These are phyloP conservation scores for Corynorhinus townsendii DNA, from an alignment of 2,113 vertebrate genomes.

Conservation along the genomic window DNA sequence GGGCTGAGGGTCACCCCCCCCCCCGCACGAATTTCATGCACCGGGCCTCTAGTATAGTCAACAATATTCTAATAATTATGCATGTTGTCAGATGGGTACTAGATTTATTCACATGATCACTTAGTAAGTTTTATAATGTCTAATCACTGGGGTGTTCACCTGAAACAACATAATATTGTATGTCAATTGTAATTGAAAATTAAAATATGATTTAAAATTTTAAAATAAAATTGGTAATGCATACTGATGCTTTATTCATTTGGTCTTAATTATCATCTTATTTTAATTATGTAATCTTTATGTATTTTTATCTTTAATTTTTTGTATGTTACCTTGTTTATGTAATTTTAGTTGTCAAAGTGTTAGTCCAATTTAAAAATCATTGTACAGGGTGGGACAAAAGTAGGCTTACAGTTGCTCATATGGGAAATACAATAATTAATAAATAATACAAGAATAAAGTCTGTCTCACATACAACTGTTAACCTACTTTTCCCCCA, in stretches of 20 bases:
- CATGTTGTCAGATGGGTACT: background rate
- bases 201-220: background rate
- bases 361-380: background rate
- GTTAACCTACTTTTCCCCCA: background rate
- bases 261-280: background rate
- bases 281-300: background rate
- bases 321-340: background rate
- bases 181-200: background rate
- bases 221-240: background rate
- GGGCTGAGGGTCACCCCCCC: too few species aligned
- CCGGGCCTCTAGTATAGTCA: background rate
- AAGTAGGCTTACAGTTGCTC: background rate
- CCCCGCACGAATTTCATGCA: too few species aligned
- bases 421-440: background rate
- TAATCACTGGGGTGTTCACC: background rate
- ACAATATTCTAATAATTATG: background rate
- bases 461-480: background rate
- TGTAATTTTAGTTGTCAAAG: background rate
- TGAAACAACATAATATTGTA: background rate
- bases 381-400: background rate
- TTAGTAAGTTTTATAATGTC: background rate
- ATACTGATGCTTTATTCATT: background rate
- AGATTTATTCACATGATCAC: background rate
- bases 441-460: background rate
- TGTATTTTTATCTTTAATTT: background rate